Base-by-base conservation (phyloP, 2,888 invertebrate species). In the Ferrisia virgata region DNA sequence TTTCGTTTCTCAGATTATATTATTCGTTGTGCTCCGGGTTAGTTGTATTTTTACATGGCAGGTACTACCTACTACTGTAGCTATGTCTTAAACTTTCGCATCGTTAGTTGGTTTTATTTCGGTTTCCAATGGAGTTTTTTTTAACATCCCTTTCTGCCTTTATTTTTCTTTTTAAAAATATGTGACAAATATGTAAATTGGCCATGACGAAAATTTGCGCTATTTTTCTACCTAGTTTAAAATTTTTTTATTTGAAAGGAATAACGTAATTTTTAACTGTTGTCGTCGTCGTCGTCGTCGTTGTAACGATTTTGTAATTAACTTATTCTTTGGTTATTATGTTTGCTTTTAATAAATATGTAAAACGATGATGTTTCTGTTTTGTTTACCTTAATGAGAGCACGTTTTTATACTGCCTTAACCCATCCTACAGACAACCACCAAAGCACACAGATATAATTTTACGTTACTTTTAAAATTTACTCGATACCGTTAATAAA, bases 1-100 rank as follows among this genome's bases (percentile, higher is more conserved):
- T 72, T n/a, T 33, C 31, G 36, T 72, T 72, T 72, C 72, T 33
- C 72, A 72, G 33, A 72, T 72, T 72, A 64, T 64, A 64, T 28
- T 64, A 64, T 64, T 72, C 72, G 33, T 6, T 8, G n/a, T n/a
- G n/a, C 33, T 36, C 28, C 2, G 72, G 31, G 33, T n/a, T n/a
- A 33, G 64, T 15, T 25, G 11, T 72, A 36, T 33, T 72, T 72
- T 72, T 33, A 47, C 47, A 18, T 18, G 18, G 18, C 18, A 18
- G 47, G 18, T 36, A n/a, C 8, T 18, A 18, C 33, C 33, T 25
- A 13, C 9, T 64, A 25, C 25, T 64, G 25, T 25, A 13, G 25
- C 58, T 0, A 28, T 64, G 58, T 72, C 72, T 72, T 72, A 33
- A 72, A 72, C 72, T 72, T 64, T 64, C 58, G 58, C 58, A 64